phyloP scores from a whole-genome alignment of 2,888 invertebrate species.

The Cataglyphis altisquamis region DNA sequence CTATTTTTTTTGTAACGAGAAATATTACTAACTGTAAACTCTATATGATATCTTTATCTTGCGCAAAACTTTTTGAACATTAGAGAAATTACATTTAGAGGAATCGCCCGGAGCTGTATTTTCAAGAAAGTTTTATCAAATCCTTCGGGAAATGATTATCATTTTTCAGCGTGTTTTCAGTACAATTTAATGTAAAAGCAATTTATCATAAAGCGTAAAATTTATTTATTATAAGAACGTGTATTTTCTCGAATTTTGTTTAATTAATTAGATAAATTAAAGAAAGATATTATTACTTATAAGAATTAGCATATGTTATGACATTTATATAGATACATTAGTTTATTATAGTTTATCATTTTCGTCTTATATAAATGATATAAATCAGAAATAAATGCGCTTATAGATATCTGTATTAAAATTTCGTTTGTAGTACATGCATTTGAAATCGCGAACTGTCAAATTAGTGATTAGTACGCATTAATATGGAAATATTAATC shows the following conservation, averaged over 20 bases:
- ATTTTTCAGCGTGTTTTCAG: not conserved
- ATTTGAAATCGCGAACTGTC: conserved; percentile 15
- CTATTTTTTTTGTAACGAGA: not conserved
- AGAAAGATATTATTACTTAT: not conserved
- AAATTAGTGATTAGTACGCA: conserved; percentile 8
- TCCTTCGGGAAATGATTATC: conserved; percentile 8
- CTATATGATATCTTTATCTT: conserved; percentile 10
- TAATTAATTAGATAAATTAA: conserved; percentile 15
- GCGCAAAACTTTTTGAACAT: not conserved
- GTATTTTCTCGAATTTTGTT: not conserved
- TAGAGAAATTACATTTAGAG: conserved; percentile 14
- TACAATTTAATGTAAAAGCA: not conserved
- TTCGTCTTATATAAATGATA: conserved; percentile 4
- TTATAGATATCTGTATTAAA: conserved; percentile 21
- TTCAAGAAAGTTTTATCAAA: conserved; percentile 30
- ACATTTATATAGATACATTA: not conserved
- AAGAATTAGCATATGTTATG: not conserved
- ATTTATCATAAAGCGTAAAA: not conserved
- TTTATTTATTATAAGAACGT: not conserved
- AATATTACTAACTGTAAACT: not conserved
- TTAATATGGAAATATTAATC: conserved; percentile 50
- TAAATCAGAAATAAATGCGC: conserved; percentile 7
- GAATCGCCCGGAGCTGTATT: conserved; percentile 5
- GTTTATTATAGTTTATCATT: conserved; percentile 9
- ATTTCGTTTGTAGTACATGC: not conserved